A percentile compares a stretch with the other conserved stretches of the same genome.
These are phyloP conservation scores for Pseudotriccus pelzelni DNA, from an alignment of 2,797 vertebrate genomes.

Conservation along the genomic window DNA sequence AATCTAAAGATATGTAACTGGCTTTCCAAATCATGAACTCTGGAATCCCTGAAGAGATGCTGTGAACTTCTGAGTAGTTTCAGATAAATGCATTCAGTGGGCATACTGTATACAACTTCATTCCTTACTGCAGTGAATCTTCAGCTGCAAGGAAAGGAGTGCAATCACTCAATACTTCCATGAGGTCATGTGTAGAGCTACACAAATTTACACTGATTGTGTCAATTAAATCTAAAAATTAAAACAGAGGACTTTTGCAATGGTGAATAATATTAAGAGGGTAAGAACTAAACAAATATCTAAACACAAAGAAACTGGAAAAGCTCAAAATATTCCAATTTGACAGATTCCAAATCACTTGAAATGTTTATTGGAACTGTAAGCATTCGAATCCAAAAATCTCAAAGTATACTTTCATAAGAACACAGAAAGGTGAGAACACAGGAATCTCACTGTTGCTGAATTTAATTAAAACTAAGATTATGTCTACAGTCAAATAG, in stretches of 20 bases:
- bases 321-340: neutral
- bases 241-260: neutral
- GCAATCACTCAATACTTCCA: neutral
- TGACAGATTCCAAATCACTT: neutral
- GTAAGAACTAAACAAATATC: neutral
- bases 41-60: neutral
- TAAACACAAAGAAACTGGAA: neutral
- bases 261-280: neutral
- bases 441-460: neutral
- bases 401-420: neutral
- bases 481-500: neutral
- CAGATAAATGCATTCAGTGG: neutral
- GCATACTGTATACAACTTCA: neutral
- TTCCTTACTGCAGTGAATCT: neutral
- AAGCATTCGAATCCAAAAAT: neutral
- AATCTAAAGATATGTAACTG: neutral
- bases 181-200: neutral
- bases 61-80: neutral
- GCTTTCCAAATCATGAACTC: slow-evolving; percentile 10
- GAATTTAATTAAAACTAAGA: neutral
- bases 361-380: neutral
- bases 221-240: neutral
- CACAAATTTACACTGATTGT: neutral
- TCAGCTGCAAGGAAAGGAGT: neutral
- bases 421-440: neutral